Percentiles rank a stretch among this genome's conserved stretches.
Conservation (phyloP, 37 sponge, comb jelly and placozoan species). For the Diacarnus erythraeanus region DNA sequence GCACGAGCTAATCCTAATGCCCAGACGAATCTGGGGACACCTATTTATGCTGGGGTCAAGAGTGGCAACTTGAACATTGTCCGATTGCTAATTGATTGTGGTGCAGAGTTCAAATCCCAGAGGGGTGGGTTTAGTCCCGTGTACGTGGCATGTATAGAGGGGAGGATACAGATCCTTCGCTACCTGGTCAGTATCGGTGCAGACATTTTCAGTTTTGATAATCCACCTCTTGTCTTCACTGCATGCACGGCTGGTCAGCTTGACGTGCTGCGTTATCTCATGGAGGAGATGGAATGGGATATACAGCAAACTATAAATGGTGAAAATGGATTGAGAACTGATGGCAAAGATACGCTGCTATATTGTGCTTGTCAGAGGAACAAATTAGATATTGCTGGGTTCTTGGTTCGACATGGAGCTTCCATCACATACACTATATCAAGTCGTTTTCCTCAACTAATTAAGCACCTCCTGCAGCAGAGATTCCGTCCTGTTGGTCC, state of each 20-base stretch:
- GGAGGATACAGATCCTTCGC: constrained; percentile 61
- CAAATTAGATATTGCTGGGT: constrained; percentile 60
- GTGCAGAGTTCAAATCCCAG: constrained; percentile 50
- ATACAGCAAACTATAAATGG: constrained; percentile 53
- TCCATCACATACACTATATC: constrained; percentile 57
- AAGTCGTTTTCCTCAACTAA: constrained; percentile 35
- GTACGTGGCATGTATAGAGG: constrained; percentile 68
- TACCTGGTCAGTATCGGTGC: constrained; percentile 73
- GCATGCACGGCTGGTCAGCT: constrained; percentile 75
- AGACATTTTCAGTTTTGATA: constrained; percentile 37
- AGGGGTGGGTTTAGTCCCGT: constrained; percentile 73
- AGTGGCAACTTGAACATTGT: constrained; percentile 67
- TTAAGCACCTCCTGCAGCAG: constrained; percentile 46
- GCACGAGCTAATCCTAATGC: constrained; percentile 47
- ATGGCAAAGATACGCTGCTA: constrained; percentile 73
- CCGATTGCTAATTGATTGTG: constrained; percentile 45
- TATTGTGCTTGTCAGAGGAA: constrained; percentile 51
- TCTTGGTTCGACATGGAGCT: constrained; percentile 62
- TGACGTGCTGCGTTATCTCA: constrained; percentile 58
- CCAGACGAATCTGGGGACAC: constrained; percentile 51
- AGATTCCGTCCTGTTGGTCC: constrained; percentile 37
- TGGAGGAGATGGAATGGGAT: constrained; percentile 63
- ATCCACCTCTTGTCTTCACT: constrained; percentile 72
- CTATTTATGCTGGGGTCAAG: constrained; percentile 74
- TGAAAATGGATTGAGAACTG: constrained; percentile 38